Conservation (phyloP, 2,113 vertebrate genomes). For the Forbesichthys papilliferus region DNA sequence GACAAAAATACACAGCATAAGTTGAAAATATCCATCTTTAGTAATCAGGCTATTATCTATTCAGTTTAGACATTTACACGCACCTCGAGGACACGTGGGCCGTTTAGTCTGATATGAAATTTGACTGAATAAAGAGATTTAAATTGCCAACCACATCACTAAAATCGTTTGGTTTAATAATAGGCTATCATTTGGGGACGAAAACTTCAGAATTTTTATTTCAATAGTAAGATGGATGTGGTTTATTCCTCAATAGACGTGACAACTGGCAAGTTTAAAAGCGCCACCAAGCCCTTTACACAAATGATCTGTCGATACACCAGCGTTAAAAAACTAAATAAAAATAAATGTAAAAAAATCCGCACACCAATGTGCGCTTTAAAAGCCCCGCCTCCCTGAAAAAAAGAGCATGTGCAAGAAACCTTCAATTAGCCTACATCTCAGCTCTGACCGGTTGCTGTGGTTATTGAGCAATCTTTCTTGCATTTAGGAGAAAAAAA, state of each 20-base stretch:
- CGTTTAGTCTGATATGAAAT: slow-evolving; percentile 64
- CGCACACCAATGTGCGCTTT: slow-evolving; percentile 41
- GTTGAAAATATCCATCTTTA: slow-evolving; percentile 89
- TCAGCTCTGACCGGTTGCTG: slow-evolving; percentile 56
- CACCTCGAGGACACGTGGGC: slow-evolving; percentile 65
- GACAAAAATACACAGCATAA: slow-evolving; percentile 97
- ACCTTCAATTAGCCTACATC: slow-evolving; percentile 55
- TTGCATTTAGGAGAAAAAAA: slow-evolving; percentile 59
- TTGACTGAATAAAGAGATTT: slow-evolving; percentile 47
- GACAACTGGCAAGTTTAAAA: slow-evolving; percentile 13
- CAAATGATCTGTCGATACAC: slow-evolving; percentile 32
- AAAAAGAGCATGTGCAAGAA: slow-evolving; percentile 39
- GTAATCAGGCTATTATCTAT: slow-evolving; percentile 58
- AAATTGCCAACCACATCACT: slow-evolving; percentile 24
- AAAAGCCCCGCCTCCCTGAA: slow-evolving; percentile 35
- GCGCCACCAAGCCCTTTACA: slow-evolving; percentile 62
- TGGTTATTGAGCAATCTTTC: slow-evolving; percentile 53
- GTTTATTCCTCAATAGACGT: no score
- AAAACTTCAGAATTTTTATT: slow-evolving; percentile 51
- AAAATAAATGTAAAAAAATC: background rate
- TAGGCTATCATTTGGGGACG: slow-evolving; percentile 28
- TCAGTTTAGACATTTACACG: slow-evolving; percentile 74
- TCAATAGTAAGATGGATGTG: slow-evolving; percentile 35
- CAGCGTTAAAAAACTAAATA: slow-evolving; percentile 14
- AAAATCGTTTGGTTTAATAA: slow-evolving; percentile 45